Percentiles rank a stretch among this genome's conserved stretches.
These are phyloP conservation scores for Dendrolimus pini DNA, from an alignment of 2,888 invertebrate species.

Conservation along the genomic window DNA sequence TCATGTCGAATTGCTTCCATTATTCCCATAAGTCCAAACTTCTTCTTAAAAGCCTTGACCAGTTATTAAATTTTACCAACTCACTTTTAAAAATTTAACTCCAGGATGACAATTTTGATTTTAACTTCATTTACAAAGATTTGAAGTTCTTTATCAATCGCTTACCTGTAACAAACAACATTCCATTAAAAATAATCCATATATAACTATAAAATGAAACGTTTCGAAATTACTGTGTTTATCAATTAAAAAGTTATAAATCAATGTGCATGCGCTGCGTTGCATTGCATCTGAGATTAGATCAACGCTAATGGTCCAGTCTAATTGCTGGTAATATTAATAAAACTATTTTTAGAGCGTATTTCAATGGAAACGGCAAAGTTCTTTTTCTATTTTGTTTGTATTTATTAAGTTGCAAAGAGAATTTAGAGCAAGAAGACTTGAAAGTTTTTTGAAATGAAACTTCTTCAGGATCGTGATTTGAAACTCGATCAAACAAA, in stretches of 20 bases:
- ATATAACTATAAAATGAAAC: background rate
- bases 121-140: too few species aligned
- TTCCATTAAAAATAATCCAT: background rate
- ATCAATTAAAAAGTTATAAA: constrained; percentile 39
- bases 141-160: background rate
- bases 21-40: too few species aligned
- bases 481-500: too few species aligned
- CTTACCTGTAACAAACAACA: background rate
- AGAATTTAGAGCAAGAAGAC: too few species aligned
- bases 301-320: constrained; percentile 37
- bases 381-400: constrained; percentile 3
- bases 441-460: too few species aligned
- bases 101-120: too few species aligned
- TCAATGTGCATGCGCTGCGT: constrained; percentile 23
- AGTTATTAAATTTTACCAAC: too few species aligned
- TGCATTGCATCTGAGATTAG: constrained; percentile 29
- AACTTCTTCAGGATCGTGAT: too few species aligned
- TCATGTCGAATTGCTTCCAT: too few species aligned
- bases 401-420: too few species aligned
- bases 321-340: constrained; percentile 42
- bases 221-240: constrained; percentile 12
- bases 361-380: constrained; percentile 20
- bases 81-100: too few species aligned
- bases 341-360: constrained; percentile 33
- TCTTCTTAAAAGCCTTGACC: too few species aligned